Percentiles rank a stretch among this genome's conserved stretches.
phyloP scores from a whole-genome alignment of 1,140 invertebrate species.

The Cepaea nemoralis region DNA sequence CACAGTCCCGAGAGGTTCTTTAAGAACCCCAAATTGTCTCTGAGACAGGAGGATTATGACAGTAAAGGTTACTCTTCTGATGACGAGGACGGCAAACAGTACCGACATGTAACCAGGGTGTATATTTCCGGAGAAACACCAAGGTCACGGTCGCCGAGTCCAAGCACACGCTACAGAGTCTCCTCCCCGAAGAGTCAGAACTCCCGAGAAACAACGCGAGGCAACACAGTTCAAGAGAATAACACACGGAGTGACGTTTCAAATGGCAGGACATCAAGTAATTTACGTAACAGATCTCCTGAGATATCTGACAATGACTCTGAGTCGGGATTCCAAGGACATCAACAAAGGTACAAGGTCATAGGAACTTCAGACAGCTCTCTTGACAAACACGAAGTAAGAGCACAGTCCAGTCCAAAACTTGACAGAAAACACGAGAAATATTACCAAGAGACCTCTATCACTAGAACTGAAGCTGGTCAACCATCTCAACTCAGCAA shows the following conservation, averaged over 20 bases:
- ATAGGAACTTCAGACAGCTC: constrained; percentile 19
- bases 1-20: constrained; percentile 39
- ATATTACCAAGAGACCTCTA: constrained; percentile 7
- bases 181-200: neutral
- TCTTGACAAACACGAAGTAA: neutral
- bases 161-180: neutral
- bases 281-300: neutral
- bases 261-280: neutral
- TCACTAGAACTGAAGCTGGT: neutral
- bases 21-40: constrained; percentile 27
- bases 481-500: neutral
- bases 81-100: constrained; percentile 4
- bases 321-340: neutral
- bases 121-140: constrained; percentile 4
- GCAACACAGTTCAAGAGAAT: too few species aligned
- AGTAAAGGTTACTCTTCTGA: neutral
- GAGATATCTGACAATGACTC: neutral
- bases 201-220: neutral
- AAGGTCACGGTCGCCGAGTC: constrained; percentile 24
- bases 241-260: neutral
- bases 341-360: constrained; percentile 21
- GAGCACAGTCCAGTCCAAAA: neutral
- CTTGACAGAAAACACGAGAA: neutral
- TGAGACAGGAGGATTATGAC: constrained; percentile 21
- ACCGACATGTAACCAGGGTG: constrained; percentile 30